phyloP scores from a whole-genome alignment of 2,888 invertebrate genomes.

The Sthenelais limicola region DNA sequence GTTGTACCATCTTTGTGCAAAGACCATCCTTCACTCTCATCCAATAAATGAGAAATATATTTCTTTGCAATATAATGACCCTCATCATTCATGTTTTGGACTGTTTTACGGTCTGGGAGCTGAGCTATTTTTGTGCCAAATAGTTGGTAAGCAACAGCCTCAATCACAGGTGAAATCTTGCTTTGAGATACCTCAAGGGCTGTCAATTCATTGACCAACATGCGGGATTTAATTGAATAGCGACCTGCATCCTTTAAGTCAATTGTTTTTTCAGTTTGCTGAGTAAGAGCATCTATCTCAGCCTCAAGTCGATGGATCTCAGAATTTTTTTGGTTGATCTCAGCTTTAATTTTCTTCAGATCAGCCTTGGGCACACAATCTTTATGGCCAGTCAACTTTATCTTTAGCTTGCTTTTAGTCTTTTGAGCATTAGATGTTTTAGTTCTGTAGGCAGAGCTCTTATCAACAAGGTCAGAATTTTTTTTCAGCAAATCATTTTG shows the following conservation, averaged over 20 bases:
- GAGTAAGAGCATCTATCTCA: not conserved
- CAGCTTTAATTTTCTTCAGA: not conserved
- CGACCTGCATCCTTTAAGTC: not conserved
- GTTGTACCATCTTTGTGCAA: slow-evolving; percentile 14
- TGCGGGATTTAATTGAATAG: not conserved
- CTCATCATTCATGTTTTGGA: slow-evolving; percentile 22
- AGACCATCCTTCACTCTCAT: not conserved
- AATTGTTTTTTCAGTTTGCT: not conserved
- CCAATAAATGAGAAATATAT: not conserved
- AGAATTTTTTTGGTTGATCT: not conserved
- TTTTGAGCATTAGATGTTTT: not conserved
- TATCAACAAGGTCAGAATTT: not conserved
- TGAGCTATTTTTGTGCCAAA: not conserved
- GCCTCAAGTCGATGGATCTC: not conserved
- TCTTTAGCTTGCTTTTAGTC: not conserved
- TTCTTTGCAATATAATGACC: slow-evolving; percentile 15
- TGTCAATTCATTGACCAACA: slow-evolving; percentile 25
- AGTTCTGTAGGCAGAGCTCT: not conserved
- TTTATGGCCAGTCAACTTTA: not conserved
- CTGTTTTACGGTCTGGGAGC: not conserved
- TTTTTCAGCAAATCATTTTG: not conserved
- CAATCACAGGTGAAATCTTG: slow-evolving; percentile 14
- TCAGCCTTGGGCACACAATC: not conserved
- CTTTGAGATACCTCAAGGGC: slow-evolving; percentile 6
- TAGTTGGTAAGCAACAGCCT: not conserved